Evolutionary conservation across 2,888 invertebrate species (phyloP), one percentile per base, ranked within the genome.

Genomic region (Hyalella azteca): DNA sequence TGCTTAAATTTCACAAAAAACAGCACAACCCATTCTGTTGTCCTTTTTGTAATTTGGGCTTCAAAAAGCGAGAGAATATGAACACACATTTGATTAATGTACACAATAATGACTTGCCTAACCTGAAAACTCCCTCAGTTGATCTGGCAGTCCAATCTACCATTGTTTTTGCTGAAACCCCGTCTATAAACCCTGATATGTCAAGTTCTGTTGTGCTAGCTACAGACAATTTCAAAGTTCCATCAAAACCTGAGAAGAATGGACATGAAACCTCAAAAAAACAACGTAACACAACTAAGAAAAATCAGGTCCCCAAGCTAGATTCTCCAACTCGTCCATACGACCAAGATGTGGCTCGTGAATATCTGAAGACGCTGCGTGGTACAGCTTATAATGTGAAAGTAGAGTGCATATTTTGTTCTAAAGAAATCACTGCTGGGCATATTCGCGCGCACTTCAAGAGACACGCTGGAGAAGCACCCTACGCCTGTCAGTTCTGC

Each of bases 61-160:
- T 83, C 40, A 83, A 81, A 79, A 83, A 83, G 22, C 79, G 79
- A n/a, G 81, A 83, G 45, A 78, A 77, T 9, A 54, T 80, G n/a
- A 80, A 83, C 39, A 79, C 80, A 39, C 83, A 83, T 39, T 22
- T 81, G 11, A 79, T 60, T 22, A 66, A 77, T 32, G 73, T 83
- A 49, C 83, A 83, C 32, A 80, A 77, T 15, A 59, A 78, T 75
- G 83, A 83, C 26, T 32, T 29, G n/a, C n/a, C n/a, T n/a, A n/a
- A n/a, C n/a, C n/a, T n/a, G n/a, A n/a, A n/a, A n/a, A n/a, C n/a
- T n/a, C n/a, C n/a, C n/a, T n/a, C n/a, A n/a, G n/a, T n/a, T n/a
- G n/a, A n/a, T n/a, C n/a, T n/a, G n/a, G n/a, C n/a, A n/a, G n/a
- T n/a, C n/a, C n/a, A n/a, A n/a, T n/a, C n/a, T n/a, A n/a, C n/a